A percentile compares a stretch with the other conserved stretches of the same genome.
Conservation (phyloP, 2,888 invertebrate species). For the Acleris laterana region DNA sequence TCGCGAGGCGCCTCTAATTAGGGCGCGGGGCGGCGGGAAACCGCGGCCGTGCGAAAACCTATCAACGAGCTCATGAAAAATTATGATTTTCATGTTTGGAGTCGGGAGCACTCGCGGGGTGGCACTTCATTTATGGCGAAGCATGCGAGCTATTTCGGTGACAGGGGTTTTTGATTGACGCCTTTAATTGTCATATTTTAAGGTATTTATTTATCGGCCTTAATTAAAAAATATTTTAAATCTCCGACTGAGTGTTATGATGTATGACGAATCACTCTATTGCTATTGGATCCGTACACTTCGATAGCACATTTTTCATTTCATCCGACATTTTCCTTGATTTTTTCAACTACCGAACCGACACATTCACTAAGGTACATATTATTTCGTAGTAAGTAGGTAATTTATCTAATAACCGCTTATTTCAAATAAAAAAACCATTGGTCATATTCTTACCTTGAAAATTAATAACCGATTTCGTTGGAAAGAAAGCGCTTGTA, state of each 20-base stretch:
- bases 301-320: too few relatives aligned
- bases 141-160: slow-evolving; percentile 65
- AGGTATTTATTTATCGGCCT: slow-evolving; percentile 34
- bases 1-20: slow-evolving; percentile 81
- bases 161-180: slow-evolving; percentile 56
- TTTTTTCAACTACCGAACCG: too few relatives aligned
- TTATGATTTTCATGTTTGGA: slow-evolving; percentile 80
- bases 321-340: too few relatives aligned
- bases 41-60: slow-evolving; percentile 82
- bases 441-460: too few relatives aligned
- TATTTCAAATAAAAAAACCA: too few relatives aligned
- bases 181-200: slow-evolving; percentile 49
- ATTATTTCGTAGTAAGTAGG: too few relatives aligned
- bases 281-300: too few relatives aligned
- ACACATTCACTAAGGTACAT: too few relatives aligned
- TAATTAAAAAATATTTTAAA: slow-evolving; percentile 41
- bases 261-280: not conserved
- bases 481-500: slow-evolving; percentile 26
- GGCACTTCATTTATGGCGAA: slow-evolving; percentile 69
- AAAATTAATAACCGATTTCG: too few relatives aligned
- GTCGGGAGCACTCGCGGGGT: slow-evolving; percentile 58
- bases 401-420: too few relatives aligned
- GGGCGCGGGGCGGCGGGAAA: slow-evolving; percentile 83
- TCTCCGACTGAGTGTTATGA: not conserved
- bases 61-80: slow-evolving; percentile 84